These are phyloP conservation scores for Listronotus bonariensis DNA, from an alignment of 1,140 invertebrate genomes.

Conservation along the genomic window DNA sequence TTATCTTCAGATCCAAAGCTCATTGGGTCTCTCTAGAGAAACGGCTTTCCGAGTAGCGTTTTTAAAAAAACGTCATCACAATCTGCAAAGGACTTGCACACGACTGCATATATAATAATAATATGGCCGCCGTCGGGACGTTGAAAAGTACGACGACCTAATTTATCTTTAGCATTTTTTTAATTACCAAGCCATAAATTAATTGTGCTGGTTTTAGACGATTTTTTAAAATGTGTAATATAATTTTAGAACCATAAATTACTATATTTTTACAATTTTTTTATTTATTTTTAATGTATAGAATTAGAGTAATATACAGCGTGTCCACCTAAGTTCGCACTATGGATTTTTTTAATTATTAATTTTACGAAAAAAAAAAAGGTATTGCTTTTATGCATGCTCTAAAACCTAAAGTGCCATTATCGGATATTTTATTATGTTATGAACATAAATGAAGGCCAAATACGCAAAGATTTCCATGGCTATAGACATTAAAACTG, in stretches of 20 bases:
- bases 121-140: slow-evolving; percentile 1
- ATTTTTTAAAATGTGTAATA: not conserved
- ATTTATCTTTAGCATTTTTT: slow-evolving; percentile 25
- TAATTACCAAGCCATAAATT: slow-evolving; percentile 14
- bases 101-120: slow-evolving; percentile 26
- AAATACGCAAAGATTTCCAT: too few relatives aligned
- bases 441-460: too few relatives aligned
- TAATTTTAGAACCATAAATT: not conserved
- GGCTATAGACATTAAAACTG: too few relatives aligned
- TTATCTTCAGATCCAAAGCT: too few relatives aligned
- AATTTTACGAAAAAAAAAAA: too few relatives aligned
- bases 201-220: not conserved
- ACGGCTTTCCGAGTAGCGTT: slow-evolving; percentile 3
- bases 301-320: too few relatives aligned
- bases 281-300: too few relatives aligned
- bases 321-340: too few relatives aligned
- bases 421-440: too few relatives aligned
- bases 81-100: slow-evolving; percentile 21
- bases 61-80: slow-evolving; percentile 18
- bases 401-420: too few relatives aligned
- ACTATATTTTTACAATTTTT: not conserved
- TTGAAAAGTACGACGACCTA: slow-evolving; percentile 8
- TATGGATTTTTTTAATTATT: too few relatives aligned
- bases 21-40: not conserved
- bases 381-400: too few relatives aligned